These are phyloP conservation scores for Acarapis woodi DNA, from an alignment of 1,140 invertebrate genomes.

Conservation along the genomic window DNA sequence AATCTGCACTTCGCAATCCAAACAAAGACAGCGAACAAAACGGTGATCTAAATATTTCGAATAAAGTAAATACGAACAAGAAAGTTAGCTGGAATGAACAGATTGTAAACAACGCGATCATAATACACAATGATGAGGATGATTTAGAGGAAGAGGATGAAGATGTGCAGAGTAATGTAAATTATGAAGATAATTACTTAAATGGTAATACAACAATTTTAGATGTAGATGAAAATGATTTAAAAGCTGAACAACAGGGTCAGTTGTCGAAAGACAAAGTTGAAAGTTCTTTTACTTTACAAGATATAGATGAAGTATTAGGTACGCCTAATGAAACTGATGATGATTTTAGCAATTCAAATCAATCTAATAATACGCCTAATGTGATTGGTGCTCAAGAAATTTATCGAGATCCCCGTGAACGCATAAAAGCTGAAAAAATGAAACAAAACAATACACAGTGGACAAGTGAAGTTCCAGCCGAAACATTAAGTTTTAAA, in stretches of 20 bases:
- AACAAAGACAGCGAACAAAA: too few species aligned
- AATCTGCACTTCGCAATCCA: too few species aligned
- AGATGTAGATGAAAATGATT: too few species aligned
- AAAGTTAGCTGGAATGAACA: too few species aligned
- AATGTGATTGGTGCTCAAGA: slow-evolving; percentile 80
- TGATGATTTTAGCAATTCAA: slow-evolving; percentile 1
- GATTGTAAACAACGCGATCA: too few species aligned
- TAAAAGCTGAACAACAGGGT: background rate
- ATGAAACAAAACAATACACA: slow-evolving; percentile 26
- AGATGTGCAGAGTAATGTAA: too few species aligned
- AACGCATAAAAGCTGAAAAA: slow-evolving; percentile 37
- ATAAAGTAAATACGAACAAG: too few species aligned
- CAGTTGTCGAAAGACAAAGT: slow-evolving; percentile 1
- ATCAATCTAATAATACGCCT: slow-evolving; percentile 26
- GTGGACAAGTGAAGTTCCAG: slow-evolving; percentile 30
- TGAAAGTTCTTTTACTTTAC: slow-evolving; percentile 9
- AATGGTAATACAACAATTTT: background rate
- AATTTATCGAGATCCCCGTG: slow-evolving; percentile 62
- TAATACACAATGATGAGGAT: too few species aligned
- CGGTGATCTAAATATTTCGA: too few species aligned
- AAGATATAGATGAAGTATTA: slow-evolving; percentile 14
- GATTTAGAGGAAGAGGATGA: too few species aligned
- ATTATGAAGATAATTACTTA: background rate
- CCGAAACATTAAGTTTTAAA: slow-evolving; percentile 66
- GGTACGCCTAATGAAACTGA: slow-evolving; percentile 3